These are phyloP conservation scores for Apotomis betuletana DNA, from an alignment of 2,888 invertebrate species.

Conservation along the genomic window DNA sequence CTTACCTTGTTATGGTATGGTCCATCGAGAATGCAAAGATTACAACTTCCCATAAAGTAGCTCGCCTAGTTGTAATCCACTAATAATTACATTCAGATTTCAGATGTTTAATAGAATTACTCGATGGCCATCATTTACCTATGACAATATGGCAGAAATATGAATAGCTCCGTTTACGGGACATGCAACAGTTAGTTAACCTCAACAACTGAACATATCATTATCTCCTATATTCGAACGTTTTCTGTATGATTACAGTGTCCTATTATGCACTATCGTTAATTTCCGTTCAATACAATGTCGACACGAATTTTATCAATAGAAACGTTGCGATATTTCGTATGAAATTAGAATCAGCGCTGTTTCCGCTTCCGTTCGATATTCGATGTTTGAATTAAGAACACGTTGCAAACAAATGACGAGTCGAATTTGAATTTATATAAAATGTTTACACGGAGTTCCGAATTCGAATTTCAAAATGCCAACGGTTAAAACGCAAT, in stretches of 20 bases:
- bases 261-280: constrained; percentile 74
- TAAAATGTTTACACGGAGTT: background rate
- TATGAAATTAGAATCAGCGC: constrained; percentile 82
- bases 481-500: background rate
- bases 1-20: too few species aligned
- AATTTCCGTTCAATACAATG: constrained; percentile 80
- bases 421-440: constrained; percentile 15
- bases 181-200: constrained; percentile 16
- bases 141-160: constrained; percentile 3
- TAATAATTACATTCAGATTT: background rate
- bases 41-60: too few species aligned
- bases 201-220: constrained; percentile 22
- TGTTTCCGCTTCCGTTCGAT: constrained; percentile 83
- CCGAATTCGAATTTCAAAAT: constrained; percentile 8
- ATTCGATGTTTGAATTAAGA: constrained; percentile 78
- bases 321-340: constrained; percentile 78
- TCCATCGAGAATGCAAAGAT: too few species aligned
- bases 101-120: background rate
- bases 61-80: background rate
- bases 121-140: background rate
- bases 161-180: constrained; percentile 13
- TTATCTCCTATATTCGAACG: constrained; percentile 26
- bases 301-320: constrained; percentile 79
- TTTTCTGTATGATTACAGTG: constrained; percentile 49
- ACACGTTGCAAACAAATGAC: constrained; percentile 70